Evolutionary conservation across 2,113 vertebrate genomes (phyloP).

Genomic region (Bambusicola thoracicus): DNA sequence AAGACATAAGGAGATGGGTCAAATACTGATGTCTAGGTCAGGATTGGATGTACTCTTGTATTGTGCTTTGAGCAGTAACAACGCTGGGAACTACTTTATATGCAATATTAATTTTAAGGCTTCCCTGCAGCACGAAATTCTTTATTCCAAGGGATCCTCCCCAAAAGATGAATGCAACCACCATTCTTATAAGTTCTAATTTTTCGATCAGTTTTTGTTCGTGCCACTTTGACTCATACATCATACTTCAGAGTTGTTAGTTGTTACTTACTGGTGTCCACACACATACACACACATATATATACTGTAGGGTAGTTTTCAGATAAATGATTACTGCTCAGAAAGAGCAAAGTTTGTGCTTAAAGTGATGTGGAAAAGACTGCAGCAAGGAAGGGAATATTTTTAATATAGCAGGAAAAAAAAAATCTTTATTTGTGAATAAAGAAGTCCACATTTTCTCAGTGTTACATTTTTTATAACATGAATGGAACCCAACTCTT

Average conservation of each 20-base stretch:
- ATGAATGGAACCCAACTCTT: neutral
- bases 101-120: constrained; percentile 20
- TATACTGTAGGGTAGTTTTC: constrained; percentile 14
- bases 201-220: constrained; percentile 36
- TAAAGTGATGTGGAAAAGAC: neutral
- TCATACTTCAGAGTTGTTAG: neutral
- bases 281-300: neutral
- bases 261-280: neutral
- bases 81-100: constrained; percentile 31
- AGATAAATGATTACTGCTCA: constrained; percentile 13
- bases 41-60: neutral
- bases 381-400: neutral
- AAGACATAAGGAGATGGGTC: neutral
- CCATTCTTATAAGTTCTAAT: constrained; percentile 25
- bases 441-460: neutral
- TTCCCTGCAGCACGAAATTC: constrained; percentile 25
- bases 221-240: neutral
- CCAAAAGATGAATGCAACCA: constrained; percentile 39
- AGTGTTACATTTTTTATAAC: neutral
- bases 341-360: neutral
- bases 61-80: neutral
- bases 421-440: neutral
- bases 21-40: neutral
- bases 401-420: neutral
- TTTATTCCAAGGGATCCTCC: constrained; percentile 26